A percentile compares a stretch with the other conserved stretches of the same genome.
These are phyloP conservation scores for Drepana arcuata DNA, from an alignment of 1,140 invertebrate genomes.

Conservation along the genomic window DNA sequence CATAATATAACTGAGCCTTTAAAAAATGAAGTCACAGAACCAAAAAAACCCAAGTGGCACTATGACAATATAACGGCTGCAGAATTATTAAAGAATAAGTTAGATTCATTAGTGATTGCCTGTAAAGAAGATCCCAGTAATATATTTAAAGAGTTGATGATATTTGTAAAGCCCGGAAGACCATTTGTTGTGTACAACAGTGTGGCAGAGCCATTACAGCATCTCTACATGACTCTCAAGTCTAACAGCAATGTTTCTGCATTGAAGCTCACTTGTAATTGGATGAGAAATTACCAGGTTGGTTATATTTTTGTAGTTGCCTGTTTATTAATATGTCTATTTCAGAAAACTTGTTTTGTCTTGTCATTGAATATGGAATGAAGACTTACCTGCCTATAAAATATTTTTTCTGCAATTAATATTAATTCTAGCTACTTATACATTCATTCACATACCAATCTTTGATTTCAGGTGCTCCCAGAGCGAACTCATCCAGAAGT, in stretches of 20 bases:
- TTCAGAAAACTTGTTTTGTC: no score
- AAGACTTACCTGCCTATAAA: no score
- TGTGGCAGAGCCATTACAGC: constrained; percentile 85
- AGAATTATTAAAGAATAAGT: constrained; percentile 73
- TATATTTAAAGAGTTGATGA: constrained; percentile 82
- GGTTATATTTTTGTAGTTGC: no score
- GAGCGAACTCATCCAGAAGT: constrained; percentile 68
- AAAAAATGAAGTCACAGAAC: constrained; percentile 6
- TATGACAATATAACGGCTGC: constrained; percentile 76
- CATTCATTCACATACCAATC: no score
- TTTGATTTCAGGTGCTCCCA: constrained; percentile 54
- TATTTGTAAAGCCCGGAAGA: constrained; percentile 82
- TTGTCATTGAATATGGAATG: no score
- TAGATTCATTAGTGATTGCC: constrained; percentile 86
- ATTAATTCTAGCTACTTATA: no score
- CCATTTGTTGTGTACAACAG: constrained; percentile 88
- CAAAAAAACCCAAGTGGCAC: constrained; percentile 77
- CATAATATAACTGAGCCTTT: constrained; percentile 3
- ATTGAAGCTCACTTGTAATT: constrained; percentile 87
- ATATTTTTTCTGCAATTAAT: no score
- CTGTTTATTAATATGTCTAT: no score
- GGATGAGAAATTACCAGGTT: constrained; percentile 92
- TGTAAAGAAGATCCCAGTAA: constrained; percentile 88
- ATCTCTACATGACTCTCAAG: constrained; percentile 85
- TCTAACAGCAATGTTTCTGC: constrained; percentile 78